Percentiles rank a stretch among this genome's conserved stretches.
phyloP scores from a whole-genome alignment of 2,113 vertebrate species.

The Cynopterus brachyotis region DNA sequence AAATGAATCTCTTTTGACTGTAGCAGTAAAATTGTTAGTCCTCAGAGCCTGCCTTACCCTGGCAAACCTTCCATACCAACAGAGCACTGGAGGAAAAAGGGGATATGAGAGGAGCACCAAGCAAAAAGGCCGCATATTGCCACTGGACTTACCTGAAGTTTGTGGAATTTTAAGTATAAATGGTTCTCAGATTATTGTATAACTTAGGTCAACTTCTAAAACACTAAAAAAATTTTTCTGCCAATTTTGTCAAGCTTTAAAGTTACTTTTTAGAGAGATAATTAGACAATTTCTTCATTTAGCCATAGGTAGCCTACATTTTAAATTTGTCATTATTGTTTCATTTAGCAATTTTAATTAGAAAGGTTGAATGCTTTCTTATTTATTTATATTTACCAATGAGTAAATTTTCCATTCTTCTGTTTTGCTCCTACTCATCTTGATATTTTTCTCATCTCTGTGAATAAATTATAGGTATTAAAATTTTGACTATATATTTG shows the following conservation, averaged over 20 bases:
- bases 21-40: not conserved
- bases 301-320: not conserved
- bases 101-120: not conserved
- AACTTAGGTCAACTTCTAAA: not conserved
- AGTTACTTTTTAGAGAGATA: not conserved
- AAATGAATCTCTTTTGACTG: not conserved
- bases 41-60: not conserved
- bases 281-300: not conserved
- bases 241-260: not conserved
- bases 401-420: not conserved
- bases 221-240: not conserved
- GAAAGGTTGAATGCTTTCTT: not conserved
- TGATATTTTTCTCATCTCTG: not conserved
- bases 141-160: not conserved
- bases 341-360: conserved; percentile 1
- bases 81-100: not conserved
- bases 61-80: not conserved
- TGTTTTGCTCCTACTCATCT: not conserved
- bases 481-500: not conserved
- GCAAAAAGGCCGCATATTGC: not conserved
- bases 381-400: not conserved
- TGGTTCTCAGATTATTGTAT: not conserved
- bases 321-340: not conserved
- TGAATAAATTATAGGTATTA: not conserved
- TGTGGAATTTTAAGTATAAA: not conserved